A percentile compares a stretch with the other conserved stretches of the same genome.
These are phyloP conservation scores for Indicator maculatus DNA, from an alignment of 2,113 vertebrate species.

Conservation along the genomic window DNA sequence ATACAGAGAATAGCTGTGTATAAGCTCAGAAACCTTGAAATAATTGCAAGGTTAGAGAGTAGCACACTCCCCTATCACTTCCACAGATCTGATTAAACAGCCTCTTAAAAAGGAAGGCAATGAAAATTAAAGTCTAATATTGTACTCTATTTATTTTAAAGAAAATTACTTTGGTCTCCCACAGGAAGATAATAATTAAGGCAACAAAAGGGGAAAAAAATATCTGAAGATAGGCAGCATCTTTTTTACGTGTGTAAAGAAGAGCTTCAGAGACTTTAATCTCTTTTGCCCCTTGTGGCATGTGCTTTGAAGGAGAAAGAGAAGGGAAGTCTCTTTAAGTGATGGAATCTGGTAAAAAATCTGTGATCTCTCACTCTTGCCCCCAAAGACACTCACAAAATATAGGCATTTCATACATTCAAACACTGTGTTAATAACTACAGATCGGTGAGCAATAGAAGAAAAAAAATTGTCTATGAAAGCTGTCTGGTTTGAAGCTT, in stretches of 20 bases:
- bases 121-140: not conserved
- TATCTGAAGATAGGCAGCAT: not conserved
- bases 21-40: not conserved
- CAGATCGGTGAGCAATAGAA: not conserved
- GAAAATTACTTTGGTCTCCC: conserved; percentile 37
- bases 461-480: not conserved
- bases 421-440: not conserved
- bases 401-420: not conserved
- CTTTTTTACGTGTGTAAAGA: not conserved
- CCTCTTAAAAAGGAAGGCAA: not conserved
- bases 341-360: not conserved
- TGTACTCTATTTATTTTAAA: conserved; percentile 9
- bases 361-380: not conserved
- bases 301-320: not conserved
- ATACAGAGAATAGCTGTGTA: not conserved
- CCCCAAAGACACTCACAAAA: not conserved
- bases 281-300: not conserved
- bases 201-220: not conserved
- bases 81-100: conserved; percentile 21
- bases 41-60: not conserved
- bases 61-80: not conserved
- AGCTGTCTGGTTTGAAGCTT: not conserved
- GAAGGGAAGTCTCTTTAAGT: not conserved
- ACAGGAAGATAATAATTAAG: not conserved
- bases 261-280: not conserved